phyloP scores from a whole-genome alignment of 2,888 invertebrate species.

The Himalopsyche japonica region DNA sequence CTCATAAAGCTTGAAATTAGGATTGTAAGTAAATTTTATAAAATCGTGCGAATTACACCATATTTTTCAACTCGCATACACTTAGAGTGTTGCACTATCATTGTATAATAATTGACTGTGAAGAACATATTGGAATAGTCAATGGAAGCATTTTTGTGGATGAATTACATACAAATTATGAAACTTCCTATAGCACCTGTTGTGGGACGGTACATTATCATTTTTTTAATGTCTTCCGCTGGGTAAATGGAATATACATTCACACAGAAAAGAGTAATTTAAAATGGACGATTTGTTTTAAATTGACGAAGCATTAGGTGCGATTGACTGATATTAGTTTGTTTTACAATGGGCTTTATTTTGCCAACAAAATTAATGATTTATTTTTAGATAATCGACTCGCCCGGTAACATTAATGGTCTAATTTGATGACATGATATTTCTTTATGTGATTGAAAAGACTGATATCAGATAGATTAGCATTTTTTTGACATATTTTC shows the following conservation, averaged over 20 bases:
- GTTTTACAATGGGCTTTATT: neutral
- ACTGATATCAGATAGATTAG: neutral
- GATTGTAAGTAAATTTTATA: too few species aligned
- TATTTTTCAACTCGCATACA: too few species aligned
- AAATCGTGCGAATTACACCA: too few species aligned
- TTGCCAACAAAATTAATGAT: neutral
- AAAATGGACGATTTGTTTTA: neutral
- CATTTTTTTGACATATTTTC: neutral
- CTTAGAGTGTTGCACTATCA: neutral
- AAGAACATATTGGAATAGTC: neutral
- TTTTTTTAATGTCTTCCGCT: constrained; percentile 2
- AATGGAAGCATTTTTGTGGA: neutral
- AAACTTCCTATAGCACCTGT: neutral
- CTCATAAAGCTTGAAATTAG: too few species aligned
- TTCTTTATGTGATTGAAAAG: neutral
- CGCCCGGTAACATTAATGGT: neutral
- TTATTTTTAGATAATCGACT: neutral
- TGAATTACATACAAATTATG: neutral
- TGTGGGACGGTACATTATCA: neutral
- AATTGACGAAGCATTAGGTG: neutral
- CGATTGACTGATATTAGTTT: neutral
- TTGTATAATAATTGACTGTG: neutral
- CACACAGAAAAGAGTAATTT: neutral
- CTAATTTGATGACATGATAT: neutral
- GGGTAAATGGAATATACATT: neutral